Evolutionary conservation across 2,888 invertebrate species (phyloP), one percentile per base, ranked within the genome.

Genomic region (Heliconius ismenius): DNA sequence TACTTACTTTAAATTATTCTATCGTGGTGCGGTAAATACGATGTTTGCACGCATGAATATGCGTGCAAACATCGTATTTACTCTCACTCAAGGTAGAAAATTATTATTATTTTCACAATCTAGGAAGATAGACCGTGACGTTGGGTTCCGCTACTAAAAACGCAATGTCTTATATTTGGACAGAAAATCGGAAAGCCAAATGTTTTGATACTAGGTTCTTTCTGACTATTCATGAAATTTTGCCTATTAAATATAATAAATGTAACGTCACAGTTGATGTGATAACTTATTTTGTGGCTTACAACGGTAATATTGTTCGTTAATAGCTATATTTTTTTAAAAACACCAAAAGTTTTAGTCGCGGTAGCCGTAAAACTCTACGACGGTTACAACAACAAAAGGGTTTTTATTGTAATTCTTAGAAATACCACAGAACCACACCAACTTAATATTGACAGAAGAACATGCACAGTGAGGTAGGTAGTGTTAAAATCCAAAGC

Each of bases 311-410:
- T 65, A 28, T 65, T 39, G 32, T 67, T 74, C 21, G 72, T 73
- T 73, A 63, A 69, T 28, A 68, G 68, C 43, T 36, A 68, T 36
- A 64, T 64, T 32, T 36, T 60, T 62, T 24, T 15, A n/a, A 64
- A 9, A 39, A 70, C 21, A 15, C 32, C 32, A 70, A 74, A 67
- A 72, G 28, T 64, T 87, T 89, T 85, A 85, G 87, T 87, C 87
- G 88, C 88, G 86, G 91, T 91, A 89, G 91, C 90, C 89, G 91
- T 91, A 92, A 91, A 92, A 89, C 82, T 87, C 85, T 85, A 82
- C 82, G 77, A 72, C 63, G 36, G 65, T 39, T 39, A 65, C 54
- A 70, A 54, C 82, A 79, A 88, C 87, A 90, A 89, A 91, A 86
- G 82, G 87, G 87, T 87, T 88, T 87, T 78, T 79, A 79, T 79